phyloP scores from a whole-genome alignment of 2,113 vertebrate genomes.

The Vidua chalybeata region DNA sequence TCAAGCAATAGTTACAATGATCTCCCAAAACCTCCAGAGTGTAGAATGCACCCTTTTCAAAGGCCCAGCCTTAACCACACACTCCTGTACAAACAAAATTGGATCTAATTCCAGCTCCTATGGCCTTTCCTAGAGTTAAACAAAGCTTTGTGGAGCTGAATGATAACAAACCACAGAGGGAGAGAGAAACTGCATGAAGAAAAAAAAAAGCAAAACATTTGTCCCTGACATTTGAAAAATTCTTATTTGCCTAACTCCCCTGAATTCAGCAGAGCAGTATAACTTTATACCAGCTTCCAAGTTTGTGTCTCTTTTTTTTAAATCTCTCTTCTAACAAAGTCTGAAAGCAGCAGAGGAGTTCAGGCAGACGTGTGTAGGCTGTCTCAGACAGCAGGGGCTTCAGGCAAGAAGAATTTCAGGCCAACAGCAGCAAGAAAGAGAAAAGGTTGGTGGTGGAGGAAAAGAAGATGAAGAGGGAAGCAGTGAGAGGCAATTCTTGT shows the following conservation, averaged over 20 bases:
- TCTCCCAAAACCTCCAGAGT: conserved; percentile 28
- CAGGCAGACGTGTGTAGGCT: conserved; percentile 50
- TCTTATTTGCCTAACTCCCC: background rate
- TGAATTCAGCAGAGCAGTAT: background rate
- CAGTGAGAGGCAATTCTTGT: conserved; percentile 64
- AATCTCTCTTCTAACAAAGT: background rate
- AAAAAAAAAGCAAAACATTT: background rate
- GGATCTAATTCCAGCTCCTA: conserved; percentile 28
- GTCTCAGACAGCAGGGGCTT: conserved; percentile 59
- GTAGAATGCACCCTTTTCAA: background rate
- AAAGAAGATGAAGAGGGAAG: conserved; percentile 67
- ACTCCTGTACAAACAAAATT: conserved; percentile 49
- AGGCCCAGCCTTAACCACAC: conserved; percentile 53
- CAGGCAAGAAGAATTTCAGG: conserved; percentile 61
- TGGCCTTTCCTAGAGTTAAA: conserved; percentile 52
- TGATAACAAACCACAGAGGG: conserved; percentile 44
- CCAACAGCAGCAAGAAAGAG: conserved; percentile 40
- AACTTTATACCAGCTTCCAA: background rate
- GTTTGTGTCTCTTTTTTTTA: background rate
- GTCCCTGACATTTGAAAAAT: conserved; percentile 18
- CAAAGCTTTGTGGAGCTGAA: conserved; percentile 40
- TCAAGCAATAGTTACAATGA: background rate
- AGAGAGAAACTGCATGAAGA: background rate
- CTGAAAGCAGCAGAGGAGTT: conserved; percentile 21
- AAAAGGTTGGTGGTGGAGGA: conserved; percentile 41